Conservation (phyloP, 2,888 invertebrate species). For the Cistogaster globosa region DNA sequence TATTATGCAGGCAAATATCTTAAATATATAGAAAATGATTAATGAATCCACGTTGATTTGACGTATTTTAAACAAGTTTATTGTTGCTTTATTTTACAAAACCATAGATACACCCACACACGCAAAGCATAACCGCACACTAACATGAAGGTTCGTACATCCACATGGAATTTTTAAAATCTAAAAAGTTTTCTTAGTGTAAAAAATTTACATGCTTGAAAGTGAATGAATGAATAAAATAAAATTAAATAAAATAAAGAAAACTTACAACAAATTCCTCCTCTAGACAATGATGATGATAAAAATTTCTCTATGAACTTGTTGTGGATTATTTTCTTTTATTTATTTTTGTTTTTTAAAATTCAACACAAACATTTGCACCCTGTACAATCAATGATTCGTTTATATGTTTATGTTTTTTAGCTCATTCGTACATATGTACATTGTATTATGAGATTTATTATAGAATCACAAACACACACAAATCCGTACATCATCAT, state of each 20-base stretch:
- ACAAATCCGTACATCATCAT: conserved; percentile 22
- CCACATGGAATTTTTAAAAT: not conserved
- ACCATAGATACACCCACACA: not conserved
- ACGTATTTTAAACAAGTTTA: conserved; percentile 45
- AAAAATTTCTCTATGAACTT: conserved; percentile 24
- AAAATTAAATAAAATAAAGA: not conserved
- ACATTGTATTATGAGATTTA: conserved; percentile 33
- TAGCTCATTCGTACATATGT: not conserved
- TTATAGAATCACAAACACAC: not conserved
- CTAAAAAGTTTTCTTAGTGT: conserved; percentile 10
- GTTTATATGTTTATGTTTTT: conserved; percentile 2
- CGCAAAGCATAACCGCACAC: not conserved
- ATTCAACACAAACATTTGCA: conserved; percentile 11
- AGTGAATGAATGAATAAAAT: conserved; percentile 19
- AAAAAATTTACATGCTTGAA: conserved; percentile 39
- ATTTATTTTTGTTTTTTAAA: not conserved
- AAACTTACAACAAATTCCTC: conserved; percentile 18
- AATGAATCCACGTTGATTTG: conserved; percentile 62
- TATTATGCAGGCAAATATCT: conserved; percentile 21
- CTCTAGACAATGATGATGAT: conserved; percentile 18
- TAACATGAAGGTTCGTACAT: not conserved
- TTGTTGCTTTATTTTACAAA: conserved; percentile 11
- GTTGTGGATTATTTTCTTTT: conserved; percentile 22
- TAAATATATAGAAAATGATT: conserved; percentile 54
- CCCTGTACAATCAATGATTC: not conserved